A percentile compares a stretch with the other conserved stretches of the same genome.
Conservation (phyloP, 2,888 invertebrate species). For the Eupeodes latifasciatus region DNA sequence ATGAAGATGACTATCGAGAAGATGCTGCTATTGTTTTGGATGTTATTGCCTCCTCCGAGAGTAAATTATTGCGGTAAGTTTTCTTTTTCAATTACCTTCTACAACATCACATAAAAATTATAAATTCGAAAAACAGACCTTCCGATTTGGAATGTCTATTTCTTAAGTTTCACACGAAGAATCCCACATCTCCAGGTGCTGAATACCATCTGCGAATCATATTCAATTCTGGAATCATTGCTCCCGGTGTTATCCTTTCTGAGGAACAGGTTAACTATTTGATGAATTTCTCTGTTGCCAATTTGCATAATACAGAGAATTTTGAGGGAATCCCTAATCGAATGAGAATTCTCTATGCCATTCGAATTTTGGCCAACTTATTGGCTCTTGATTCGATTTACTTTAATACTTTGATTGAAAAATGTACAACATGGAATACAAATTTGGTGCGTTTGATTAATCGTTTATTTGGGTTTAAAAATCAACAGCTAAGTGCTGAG, state of each 20-base stretch:
- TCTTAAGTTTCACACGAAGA: slow-evolving; percentile 78
- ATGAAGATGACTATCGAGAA: slow-evolving; percentile 77
- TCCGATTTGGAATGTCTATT: slow-evolving; percentile 78
- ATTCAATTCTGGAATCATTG: slow-evolving; percentile 76
- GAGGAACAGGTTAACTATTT: slow-evolving; percentile 74
- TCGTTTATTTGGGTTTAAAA: slow-evolving; percentile 78
- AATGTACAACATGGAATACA: slow-evolving; percentile 74
- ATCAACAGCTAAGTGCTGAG: slow-evolving; percentile 76
- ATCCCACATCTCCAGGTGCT: slow-evolving; percentile 76
- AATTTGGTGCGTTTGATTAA: slow-evolving; percentile 78
- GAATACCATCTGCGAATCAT: slow-evolving; percentile 80
- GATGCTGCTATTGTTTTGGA: slow-evolving; percentile 80
- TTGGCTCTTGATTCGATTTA: slow-evolving; percentile 70
- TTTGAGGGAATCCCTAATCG: slow-evolving; percentile 64
- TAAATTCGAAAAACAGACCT: slow-evolving; percentile 49
- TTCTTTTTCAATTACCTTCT: background rate
- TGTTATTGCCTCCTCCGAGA: slow-evolving; percentile 76
- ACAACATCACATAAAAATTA: background rate
- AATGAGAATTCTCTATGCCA: slow-evolving; percentile 78
- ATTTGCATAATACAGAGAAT: slow-evolving; percentile 70
- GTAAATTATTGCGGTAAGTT: slow-evolving; percentile 54
- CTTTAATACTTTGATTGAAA: slow-evolving; percentile 65
- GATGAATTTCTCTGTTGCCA: slow-evolving; percentile 76
- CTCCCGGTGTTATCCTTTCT: slow-evolving; percentile 54
- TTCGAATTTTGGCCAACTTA: slow-evolving; percentile 79